Percentiles rank a stretch among this genome's conserved stretches.
Evolutionary conservation across 2,113 vertebrate species (phyloP).

Genomic region (Vulpes ferrilata): DNA sequence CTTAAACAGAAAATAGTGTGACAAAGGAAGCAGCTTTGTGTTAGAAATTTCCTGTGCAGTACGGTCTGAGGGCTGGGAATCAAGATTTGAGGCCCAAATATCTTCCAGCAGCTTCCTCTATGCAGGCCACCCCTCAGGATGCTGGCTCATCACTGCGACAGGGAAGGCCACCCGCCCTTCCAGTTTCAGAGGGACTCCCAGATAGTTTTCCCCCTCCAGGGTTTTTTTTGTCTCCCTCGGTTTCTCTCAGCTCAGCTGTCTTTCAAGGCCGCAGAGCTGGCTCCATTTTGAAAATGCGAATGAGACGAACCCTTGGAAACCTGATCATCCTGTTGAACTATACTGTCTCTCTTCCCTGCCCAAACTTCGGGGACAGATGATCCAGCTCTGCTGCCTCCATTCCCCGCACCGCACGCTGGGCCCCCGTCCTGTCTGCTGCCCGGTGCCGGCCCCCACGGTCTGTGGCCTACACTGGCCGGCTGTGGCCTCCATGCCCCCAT

Average conservation of each 20-base stretch:
- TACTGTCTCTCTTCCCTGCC: neutral
- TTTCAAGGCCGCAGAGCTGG: neutral
- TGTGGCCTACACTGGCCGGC: neutral
- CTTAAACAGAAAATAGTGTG: conserved; percentile 78
- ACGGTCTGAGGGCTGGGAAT: conserved; percentile 21
- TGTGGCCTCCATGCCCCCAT: neutral
- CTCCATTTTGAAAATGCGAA: conserved; percentile 52
- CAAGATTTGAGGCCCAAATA: conserved; percentile 51
- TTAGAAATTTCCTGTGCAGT: conserved; percentile 78
- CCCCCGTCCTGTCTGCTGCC: neutral
- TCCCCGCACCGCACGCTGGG: no score
- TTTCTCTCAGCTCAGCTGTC: neutral
- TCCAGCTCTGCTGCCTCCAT: neutral
- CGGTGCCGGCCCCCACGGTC: neutral
- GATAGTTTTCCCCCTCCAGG: neutral
- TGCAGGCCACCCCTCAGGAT: neutral
- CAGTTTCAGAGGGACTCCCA: neutral
- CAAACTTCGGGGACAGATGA: neutral
- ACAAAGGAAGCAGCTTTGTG: conserved; percentile 81
- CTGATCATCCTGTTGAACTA: neutral
- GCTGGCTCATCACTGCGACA: neutral
- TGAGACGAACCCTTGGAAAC: conserved; percentile 13
- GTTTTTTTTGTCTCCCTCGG: neutral
- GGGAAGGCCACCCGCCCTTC: neutral
- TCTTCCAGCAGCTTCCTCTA: conserved; percentile 52